Conservation (phyloP, 2,113 vertebrate species). For the Apistogramma diplotaenia region DNA sequence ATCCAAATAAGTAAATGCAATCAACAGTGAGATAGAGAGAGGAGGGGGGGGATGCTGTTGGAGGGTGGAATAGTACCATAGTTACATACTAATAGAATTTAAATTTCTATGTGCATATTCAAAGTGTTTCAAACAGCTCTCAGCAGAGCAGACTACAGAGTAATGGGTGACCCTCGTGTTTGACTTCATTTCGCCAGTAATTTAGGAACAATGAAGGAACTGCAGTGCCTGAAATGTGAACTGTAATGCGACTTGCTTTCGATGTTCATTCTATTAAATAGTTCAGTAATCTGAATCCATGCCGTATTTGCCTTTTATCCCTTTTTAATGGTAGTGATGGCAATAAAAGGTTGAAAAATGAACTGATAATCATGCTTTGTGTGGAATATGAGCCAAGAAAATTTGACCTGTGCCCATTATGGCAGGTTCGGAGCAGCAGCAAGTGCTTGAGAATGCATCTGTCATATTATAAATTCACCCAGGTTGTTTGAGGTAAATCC, state of each 20-base stretch:
- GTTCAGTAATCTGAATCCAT: neutral
- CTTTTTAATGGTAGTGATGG: neutral
- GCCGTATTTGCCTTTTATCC: neutral
- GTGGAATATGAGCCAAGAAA: neutral
- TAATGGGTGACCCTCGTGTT: conserved; percentile 45
- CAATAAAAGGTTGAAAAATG: neutral
- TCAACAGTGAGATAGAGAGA: neutral
- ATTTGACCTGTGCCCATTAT: neutral
- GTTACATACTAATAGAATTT: conserved; percentile 38
- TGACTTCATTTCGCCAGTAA: conserved; percentile 33
- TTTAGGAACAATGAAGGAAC: conserved; percentile 44
- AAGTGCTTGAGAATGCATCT: neutral
- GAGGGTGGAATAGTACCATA: neutral
- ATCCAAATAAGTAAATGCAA: conserved; percentile 46
- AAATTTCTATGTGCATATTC: conserved; percentile 9
- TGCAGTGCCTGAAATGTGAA: conserved; percentile 5
- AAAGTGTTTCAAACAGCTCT: conserved; percentile 38
- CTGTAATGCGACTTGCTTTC: neutral
- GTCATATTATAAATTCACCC: neutral
- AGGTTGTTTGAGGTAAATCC: neutral
- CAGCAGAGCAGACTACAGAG: conserved; percentile 17
- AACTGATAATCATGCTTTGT: neutral
- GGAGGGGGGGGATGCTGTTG: neutral
- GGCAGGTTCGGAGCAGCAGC: neutral
- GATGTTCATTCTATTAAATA: neutral